Evolutionary conservation across 2,888 invertebrate species (phyloP).

Genomic region (Sussaba pulchella): DNA sequence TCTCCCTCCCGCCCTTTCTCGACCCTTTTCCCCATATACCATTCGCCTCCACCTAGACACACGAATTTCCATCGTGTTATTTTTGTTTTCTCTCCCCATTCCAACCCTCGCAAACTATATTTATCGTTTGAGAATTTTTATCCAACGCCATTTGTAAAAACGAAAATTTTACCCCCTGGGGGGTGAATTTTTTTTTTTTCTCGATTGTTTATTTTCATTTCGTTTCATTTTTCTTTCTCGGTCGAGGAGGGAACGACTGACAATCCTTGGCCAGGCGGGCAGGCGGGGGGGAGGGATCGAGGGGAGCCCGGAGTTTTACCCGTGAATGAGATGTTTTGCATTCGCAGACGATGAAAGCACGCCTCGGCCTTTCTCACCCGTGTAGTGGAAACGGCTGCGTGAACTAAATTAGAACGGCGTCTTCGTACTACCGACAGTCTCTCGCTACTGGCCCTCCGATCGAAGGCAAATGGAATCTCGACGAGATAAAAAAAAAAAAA

Average conservation of each 20-base stretch:
- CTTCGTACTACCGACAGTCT: conserved; percentile 13
- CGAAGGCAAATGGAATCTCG: conserved; percentile 32
- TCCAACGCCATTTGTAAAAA: conserved; percentile 2
- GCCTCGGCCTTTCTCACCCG: conserved; percentile 68
- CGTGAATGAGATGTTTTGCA: conserved; percentile 84
- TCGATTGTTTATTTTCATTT: not conserved
- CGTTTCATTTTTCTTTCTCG: conserved; percentile 21
- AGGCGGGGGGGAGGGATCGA: conserved; percentile 10
- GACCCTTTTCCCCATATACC: conserved; percentile 10
- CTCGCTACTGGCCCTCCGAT: not conserved
- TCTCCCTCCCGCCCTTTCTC: not conserved
- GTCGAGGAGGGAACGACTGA: conserved; percentile 28
- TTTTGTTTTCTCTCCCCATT: conserved; percentile 12
- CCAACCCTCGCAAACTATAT: not conserved
- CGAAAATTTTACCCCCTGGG: conserved; percentile 25
- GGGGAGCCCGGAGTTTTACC: conserved; percentile 74
- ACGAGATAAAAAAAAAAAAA: not conserved
- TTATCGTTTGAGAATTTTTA: conserved; percentile 19
- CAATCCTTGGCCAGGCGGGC: conserved; percentile 32
- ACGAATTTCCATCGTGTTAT: conserved; percentile 7
- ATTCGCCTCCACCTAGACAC: conserved; percentile 14
- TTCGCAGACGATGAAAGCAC: conserved; percentile 83
- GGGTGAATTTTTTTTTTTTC: conserved; percentile 14
- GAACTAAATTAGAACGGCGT: conserved; percentile 52
- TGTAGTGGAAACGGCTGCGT: conserved; percentile 17